Conservation (phyloP, 2,888 invertebrate species). For the Sussaba pulchella region DNA sequence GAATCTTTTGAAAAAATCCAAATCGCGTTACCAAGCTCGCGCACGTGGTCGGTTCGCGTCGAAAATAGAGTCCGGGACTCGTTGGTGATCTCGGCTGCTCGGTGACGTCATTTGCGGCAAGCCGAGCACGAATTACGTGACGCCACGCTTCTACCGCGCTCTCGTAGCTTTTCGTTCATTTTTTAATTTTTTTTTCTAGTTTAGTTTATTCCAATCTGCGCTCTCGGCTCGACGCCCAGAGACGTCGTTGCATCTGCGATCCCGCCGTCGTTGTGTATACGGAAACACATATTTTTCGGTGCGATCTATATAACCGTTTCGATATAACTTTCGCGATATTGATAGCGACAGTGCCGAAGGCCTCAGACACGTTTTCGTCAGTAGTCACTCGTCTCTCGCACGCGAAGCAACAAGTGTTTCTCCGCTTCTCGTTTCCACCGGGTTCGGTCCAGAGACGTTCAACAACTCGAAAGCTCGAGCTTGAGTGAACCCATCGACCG, state of each 20-base stretch:
- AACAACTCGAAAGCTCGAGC: slow-evolving; percentile 43
- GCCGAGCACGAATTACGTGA: slow-evolving; percentile 8
- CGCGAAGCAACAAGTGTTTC: slow-evolving; percentile 66
- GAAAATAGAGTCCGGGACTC: slow-evolving; percentile 38
- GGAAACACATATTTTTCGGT: slow-evolving; percentile 17
- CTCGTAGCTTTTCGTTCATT: not conserved
- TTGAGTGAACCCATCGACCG: slow-evolving; percentile 10
- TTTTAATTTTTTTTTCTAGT: too few relatives aligned
- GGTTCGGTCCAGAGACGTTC: slow-evolving; percentile 28
- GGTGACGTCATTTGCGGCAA: slow-evolving; percentile 31
- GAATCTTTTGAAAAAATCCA: not conserved
- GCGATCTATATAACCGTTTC: too few relatives aligned
- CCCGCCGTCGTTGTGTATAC: too few relatives aligned
- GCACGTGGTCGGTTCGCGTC: slow-evolving; percentile 23
- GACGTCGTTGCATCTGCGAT: too few relatives aligned
- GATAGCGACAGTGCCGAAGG: slow-evolving; percentile 15
- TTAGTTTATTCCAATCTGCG: slow-evolving; percentile 45
- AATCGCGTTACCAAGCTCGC: not conserved
- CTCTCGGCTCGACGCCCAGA: slow-evolving; percentile 44
- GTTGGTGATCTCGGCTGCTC: slow-evolving; percentile 26
- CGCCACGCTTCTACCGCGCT: slow-evolving; percentile 8
- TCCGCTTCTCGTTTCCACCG: slow-evolving; percentile 1
- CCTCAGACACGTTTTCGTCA: slow-evolving; percentile 6
- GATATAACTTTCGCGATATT: slow-evolving; percentile 24
- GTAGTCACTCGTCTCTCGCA: slow-evolving; percentile 40